phyloP scores from a whole-genome alignment of 2,888 invertebrate genomes.

The Himalopsyche kuldschensis region DNA sequence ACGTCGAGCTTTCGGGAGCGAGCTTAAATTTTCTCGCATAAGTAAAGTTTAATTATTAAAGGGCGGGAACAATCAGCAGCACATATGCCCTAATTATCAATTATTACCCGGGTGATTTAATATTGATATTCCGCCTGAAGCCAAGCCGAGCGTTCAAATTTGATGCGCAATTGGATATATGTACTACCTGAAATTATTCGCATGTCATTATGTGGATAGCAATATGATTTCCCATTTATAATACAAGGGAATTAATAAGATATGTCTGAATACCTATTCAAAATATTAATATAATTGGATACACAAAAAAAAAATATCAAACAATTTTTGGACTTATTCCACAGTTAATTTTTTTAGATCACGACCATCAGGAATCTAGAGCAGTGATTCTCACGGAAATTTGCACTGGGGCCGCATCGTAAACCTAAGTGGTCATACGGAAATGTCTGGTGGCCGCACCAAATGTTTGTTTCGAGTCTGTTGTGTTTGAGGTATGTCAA shows the following conservation, averaged over 20 bases:
- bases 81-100: not conserved
- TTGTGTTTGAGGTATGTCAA: too few relatives aligned
- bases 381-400: too few relatives aligned
- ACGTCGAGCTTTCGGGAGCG: not conserved
- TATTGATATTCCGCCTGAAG: not conserved
- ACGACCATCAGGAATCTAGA: too few relatives aligned
- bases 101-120: not conserved
- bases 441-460: too few relatives aligned
- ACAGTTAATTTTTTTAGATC: too few relatives aligned
- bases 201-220: not conserved
- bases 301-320: too few relatives aligned
- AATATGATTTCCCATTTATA: not conserved
- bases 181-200: not conserved
- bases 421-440: too few relatives aligned
- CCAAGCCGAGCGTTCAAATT: not conserved
- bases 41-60: not conserved
- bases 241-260: not conserved
- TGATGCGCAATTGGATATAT: not conserved
- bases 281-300: not conserved
- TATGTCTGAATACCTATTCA: not conserved
- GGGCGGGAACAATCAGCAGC: not conserved
- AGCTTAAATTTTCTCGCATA: not conserved
- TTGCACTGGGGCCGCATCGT: too few relatives aligned
- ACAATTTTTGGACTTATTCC: too few relatives aligned
- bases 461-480: too few relatives aligned